Evolutionary conservation across 2,888 invertebrate species (phyloP).

Genomic region (Brachycybe producta): DNA sequence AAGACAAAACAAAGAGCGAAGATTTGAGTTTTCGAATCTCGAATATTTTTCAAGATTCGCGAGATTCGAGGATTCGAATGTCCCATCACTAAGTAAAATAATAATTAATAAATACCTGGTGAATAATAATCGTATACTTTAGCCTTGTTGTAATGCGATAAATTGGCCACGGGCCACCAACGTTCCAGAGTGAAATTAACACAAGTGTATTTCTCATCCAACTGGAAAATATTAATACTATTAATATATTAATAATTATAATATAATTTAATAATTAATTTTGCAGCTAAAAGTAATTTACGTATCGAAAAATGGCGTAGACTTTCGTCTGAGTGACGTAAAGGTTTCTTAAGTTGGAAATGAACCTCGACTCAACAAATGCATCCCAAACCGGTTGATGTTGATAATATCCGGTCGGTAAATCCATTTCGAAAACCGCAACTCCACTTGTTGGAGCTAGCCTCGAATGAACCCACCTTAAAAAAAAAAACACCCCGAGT

Average conservation of each 20-base stretch:
- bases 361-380: slow-evolving; percentile 29
- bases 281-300: slow-evolving; percentile 30
- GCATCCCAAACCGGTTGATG: slow-evolving; percentile 37
- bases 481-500: slow-evolving; percentile 13
- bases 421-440: slow-evolving; percentile 36
- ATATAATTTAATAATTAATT: background rate
- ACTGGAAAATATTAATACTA: slow-evolving; percentile 26
- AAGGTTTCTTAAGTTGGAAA: slow-evolving; percentile 32
- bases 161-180: slow-evolving; percentile 45
- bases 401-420: slow-evolving; percentile 39
- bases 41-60: no score
- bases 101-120: no score
- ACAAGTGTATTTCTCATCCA: slow-evolving; percentile 38
- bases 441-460: slow-evolving; percentile 33
- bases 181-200: slow-evolving; percentile 41
- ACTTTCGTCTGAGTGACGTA: slow-evolving; percentile 32
- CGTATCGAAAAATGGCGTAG: slow-evolving; percentile 40
- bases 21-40: no score
- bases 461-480: slow-evolving; percentile 33
- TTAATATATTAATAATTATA: no score
- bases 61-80: no score
- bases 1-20: no score
- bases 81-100: no score
- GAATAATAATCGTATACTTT: slow-evolving; percentile 43
- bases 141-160: slow-evolving; percentile 40